Evolutionary conservation across 1,140 invertebrate genomes (phyloP), one percentile per base, ranked within the genome.

Genomic region (Caenorhabditis remanei): DNA sequence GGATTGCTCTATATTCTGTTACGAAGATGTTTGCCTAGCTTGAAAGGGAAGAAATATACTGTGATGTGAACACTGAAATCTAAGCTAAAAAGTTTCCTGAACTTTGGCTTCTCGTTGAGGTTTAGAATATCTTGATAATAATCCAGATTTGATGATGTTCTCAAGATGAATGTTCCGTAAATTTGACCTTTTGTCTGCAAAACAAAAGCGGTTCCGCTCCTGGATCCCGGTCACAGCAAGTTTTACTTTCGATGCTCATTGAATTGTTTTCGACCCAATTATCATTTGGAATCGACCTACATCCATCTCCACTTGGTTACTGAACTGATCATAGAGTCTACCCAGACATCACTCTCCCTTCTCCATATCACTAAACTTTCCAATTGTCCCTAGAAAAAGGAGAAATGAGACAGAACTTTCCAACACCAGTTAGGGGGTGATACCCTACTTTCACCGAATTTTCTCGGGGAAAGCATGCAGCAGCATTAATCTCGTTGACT

Each of bases 331-430:
- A 46, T 71, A 46, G 13, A 46, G 43, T 71, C 41, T 7, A 43
- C 56, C 16, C 61, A 63, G 61, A 63, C 61, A 63, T 63, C 61
- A 63, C 61, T 63, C 61, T 40, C 61, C 14, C 56, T 58, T 21
- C 46, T 43, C n/a, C 19, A 13, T 79, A 79, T 50, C 46, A 21
- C 71, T 79, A 79, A 46, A 79, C 71, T 79, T 79, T 79, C 71
- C 46, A 79, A 40, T 46, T 46, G 16, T 71, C 14, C 24, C 8
- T 32, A 7, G 8, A 19, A 65, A 71, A 71, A 71, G 65, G 65
- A 71, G 65, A 71, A 71, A 71, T 41, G 65, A 46, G 65, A 71
- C 65, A 71, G 65, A 79, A 79, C 71, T 79, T 79, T 79, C 71
- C 8, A 65, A 46, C 41, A 71, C 43, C 71, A 79, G 65, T 63